These are phyloP conservation scores for Linnaemya tessellans DNA, from an alignment of 2,888 invertebrate genomes.

Conservation along the genomic window DNA sequence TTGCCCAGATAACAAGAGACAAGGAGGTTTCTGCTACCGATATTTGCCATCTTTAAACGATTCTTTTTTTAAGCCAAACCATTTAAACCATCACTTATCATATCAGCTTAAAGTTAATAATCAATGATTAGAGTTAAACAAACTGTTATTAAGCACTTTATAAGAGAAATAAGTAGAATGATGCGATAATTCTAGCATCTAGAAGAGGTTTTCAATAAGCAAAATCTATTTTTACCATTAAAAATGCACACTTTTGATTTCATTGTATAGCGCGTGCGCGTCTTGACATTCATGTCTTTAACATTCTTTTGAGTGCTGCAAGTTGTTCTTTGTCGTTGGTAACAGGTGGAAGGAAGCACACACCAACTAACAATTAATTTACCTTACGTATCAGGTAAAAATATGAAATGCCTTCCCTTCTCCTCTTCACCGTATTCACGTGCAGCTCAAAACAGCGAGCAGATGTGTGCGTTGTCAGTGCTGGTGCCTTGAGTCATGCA, in stretches of 20 bases:
- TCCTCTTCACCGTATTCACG: background rate
- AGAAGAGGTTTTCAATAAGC: constrained; percentile 26
- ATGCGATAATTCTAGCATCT: background rate
- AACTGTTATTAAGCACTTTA: constrained; percentile 60
- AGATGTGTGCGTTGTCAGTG: constrained; percentile 44
- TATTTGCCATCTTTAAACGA: background rate
- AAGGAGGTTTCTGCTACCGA: constrained; percentile 33
- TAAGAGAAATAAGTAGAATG: background rate
- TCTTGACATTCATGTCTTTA: constrained; percentile 42
- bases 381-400: constrained; percentile 12
- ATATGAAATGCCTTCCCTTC: constrained; percentile 47
- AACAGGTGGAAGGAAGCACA: constrained; percentile 72
- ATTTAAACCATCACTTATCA: constrained; percentile 59
- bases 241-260: constrained; percentile 56
- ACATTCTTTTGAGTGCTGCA: constrained; percentile 37
- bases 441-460: constrained; percentile 16
- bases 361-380: constrained; percentile 65
- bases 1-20: constrained; percentile 14
- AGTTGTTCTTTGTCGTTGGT: constrained; percentile 18
- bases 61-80: background rate
- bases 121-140: constrained; percentile 62
- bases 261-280: constrained; percentile 51
- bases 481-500: constrained; percentile 53
- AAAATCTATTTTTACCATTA: constrained; percentile 65
- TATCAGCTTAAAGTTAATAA: constrained; percentile 64